Evolutionary conservation across 2,113 vertebrate species (phyloP).

Genomic region (Maccullochella peelii): DNA sequence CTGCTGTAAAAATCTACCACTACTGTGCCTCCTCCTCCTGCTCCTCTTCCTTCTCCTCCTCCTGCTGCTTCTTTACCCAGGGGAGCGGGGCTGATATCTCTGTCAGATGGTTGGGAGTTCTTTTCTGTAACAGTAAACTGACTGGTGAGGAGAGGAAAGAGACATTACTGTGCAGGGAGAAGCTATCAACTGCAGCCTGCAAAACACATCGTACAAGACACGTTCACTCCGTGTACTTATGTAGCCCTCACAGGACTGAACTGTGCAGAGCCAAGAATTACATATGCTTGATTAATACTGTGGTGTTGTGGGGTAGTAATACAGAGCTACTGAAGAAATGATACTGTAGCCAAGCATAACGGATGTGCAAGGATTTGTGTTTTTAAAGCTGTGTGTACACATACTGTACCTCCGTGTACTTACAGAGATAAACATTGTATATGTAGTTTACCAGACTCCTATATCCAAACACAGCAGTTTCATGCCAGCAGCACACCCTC

Average conservation of each 20-base stretch:
- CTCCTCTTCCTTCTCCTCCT: conserved; percentile 33
- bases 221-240: conserved; percentile 9
- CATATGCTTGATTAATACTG: conserved; percentile 48
- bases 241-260: conserved; percentile 24
- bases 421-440: conserved; percentile 44
- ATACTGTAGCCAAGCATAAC: conserved; percentile 34
- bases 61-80: conserved; percentile 43
- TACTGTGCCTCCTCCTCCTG: conserved; percentile 31
- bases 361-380: conserved; percentile 49
- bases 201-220: conserved; percentile 65
- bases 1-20: conserved; percentile 70
- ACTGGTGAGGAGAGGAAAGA: conserved; percentile 63
- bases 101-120: conserved; percentile 75
- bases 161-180: conserved; percentile 58
- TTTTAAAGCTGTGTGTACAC: conserved; percentile 58
- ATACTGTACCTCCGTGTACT: conserved; percentile 30
- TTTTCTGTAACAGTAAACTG: conserved; percentile 75
- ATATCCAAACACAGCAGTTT: conserved; percentile 30
- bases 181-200: conserved; percentile 61
- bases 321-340: conserved; percentile 37
- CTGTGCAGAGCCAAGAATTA: conserved; percentile 24
- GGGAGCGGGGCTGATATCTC: conserved; percentile 74
- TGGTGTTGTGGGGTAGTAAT: conserved; percentile 27
- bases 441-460: conserved; percentile 39
- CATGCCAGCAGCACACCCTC: conserved; percentile 50